Evolutionary conservation across 2,888 invertebrate genomes (phyloP).

Genomic region (Cyclophora albipunctata): DNA sequence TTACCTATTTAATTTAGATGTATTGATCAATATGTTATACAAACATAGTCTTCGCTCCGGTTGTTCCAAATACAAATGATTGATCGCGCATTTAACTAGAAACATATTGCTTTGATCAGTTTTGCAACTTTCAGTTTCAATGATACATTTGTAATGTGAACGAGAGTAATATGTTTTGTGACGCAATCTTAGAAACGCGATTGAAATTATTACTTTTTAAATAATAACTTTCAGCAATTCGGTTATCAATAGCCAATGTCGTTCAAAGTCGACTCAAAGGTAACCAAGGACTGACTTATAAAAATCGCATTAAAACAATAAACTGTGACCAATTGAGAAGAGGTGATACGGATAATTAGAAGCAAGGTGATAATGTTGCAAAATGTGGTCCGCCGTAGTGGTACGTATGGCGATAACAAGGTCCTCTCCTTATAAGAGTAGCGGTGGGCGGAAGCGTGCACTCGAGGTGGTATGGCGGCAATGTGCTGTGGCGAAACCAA

Average conservation of each 20-base stretch:
- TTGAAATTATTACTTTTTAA: constrained; percentile 8
- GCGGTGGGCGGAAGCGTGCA: constrained; percentile 61
- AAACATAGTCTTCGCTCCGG: too few species aligned
- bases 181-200: constrained; percentile 2
- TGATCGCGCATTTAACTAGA: constrained; percentile 18
- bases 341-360: constrained; percentile 41
- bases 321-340: constrained; percentile 18
- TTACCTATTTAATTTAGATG: too few species aligned
- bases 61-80: too few species aligned
- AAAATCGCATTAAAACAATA: constrained; percentile 48
- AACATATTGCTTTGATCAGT: constrained; percentile 34
- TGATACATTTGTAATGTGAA: constrained; percentile 25
- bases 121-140: constrained; percentile 40
- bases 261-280: too few species aligned
- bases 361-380: constrained; percentile 38
- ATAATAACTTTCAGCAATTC: background rate
- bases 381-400: constrained; percentile 38
- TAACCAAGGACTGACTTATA: constrained; percentile 41
- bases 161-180: background rate
- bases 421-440: constrained; percentile 49
- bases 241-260: too few species aligned
- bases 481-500: constrained; percentile 30
- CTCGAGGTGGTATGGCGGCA: constrained; percentile 27
- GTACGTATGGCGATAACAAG: constrained; percentile 51
- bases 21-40: too few species aligned